Percentiles rank a stretch among this genome's conserved stretches.
These are phyloP conservation scores for Dendrolimus punctatus DNA, from an alignment of 1,140 invertebrate genomes.

Conservation along the genomic window DNA sequence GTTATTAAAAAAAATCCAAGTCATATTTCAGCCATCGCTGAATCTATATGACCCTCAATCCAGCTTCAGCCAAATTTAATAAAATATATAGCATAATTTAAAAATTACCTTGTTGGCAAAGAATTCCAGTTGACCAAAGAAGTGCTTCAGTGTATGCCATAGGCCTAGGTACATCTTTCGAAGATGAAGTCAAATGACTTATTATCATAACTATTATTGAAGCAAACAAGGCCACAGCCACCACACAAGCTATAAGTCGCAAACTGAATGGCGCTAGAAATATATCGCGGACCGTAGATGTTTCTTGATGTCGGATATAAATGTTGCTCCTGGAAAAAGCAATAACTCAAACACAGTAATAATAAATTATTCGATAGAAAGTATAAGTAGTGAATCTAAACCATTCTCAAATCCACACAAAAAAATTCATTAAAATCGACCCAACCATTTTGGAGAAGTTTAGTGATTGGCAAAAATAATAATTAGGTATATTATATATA, in stretches of 20 bases:
- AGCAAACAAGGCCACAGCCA: constrained; percentile 66
- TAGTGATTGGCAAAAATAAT: no score
- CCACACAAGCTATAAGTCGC: constrained; percentile 69
- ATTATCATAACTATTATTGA: constrained; percentile 68
- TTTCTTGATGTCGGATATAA: constrained; percentile 75
- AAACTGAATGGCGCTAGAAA: constrained; percentile 75
- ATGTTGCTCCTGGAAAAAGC: constrained; percentile 72
- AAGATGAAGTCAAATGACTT: constrained; percentile 37
- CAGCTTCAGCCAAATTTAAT: no score
- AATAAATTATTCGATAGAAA: no score
- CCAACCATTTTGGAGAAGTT: no score
- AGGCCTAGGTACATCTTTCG: constrained; percentile 24
- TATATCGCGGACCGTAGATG: constrained; percentile 74
- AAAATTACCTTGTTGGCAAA: constrained; percentile 76
- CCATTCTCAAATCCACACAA: no score
- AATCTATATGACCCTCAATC: no score
- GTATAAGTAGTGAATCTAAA: no score
- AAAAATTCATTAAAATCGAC: no score
- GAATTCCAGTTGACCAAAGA: constrained; percentile 74
- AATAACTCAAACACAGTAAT: constrained; percentile 4
- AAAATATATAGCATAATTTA: not conserved
- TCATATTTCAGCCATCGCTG: no score
- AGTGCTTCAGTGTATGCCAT: constrained; percentile 71
- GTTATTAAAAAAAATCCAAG: no score
- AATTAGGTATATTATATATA: no score